A percentile compares a stretch with the other conserved stretches of the same genome.
Evolutionary conservation across 1,140 invertebrate genomes (phyloP).

Genomic region (Drosophila carrolli): DNA sequence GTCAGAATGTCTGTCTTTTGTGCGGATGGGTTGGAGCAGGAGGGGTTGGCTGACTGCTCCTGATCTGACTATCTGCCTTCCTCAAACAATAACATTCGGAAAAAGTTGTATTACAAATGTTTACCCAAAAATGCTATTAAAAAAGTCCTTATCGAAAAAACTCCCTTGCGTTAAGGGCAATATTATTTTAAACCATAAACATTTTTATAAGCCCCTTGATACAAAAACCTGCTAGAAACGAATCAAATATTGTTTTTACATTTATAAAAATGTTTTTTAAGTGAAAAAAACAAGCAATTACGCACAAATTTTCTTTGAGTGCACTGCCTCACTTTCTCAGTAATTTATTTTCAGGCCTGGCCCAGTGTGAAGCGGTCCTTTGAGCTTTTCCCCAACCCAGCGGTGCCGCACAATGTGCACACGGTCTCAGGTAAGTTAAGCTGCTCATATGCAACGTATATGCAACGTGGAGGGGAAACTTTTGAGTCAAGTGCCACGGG

Average conservation of each 20-base stretch:
- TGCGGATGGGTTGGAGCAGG: slow-evolving; percentile 7
- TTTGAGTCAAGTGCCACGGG: slow-evolving; percentile 51
- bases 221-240: no score
- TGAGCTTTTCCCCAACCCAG: slow-evolving; percentile 68
- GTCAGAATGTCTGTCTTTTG: slow-evolving; percentile 47
- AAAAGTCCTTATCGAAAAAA: background rate
- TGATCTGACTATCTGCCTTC: slow-evolving; percentile 8
- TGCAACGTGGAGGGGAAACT: slow-evolving; percentile 28
- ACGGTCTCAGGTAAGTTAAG: slow-evolving; percentile 78
- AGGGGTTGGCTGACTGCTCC: slow-evolving; percentile 1
- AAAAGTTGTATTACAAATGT: background rate
- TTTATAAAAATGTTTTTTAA: no score
- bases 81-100: background rate
- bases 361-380: slow-evolving; percentile 78
- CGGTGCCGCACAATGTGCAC: slow-evolving; percentile 70
- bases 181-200: no score
- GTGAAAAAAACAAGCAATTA: no score
- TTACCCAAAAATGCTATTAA: background rate
- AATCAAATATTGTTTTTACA: no score
- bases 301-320: background rate
- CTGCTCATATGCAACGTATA: background rate
- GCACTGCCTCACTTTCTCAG: background rate
- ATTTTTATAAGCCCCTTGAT: no score
- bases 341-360: slow-evolving; percentile 66
- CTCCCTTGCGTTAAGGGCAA: background rate